Conservation (phyloP, 2,797 vertebrate genomes). For the Hafferia zeledoni region DNA sequence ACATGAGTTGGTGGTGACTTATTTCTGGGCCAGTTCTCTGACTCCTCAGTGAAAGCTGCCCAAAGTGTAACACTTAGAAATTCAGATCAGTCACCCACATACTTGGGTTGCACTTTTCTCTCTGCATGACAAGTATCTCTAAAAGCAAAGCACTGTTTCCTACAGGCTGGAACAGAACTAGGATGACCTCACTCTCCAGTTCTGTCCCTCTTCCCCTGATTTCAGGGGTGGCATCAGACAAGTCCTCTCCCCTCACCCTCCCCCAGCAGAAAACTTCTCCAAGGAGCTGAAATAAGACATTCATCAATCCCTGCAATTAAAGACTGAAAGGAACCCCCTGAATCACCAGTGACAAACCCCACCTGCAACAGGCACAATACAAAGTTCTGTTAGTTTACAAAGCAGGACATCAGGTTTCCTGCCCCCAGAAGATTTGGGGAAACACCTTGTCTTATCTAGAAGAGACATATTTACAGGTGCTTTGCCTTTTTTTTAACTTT, state of each 20-base stretch:
- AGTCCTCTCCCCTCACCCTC: not conserved
- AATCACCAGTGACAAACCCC: not conserved
- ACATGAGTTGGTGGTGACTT: not conserved
- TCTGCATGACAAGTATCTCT: not conserved
- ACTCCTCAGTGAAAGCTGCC: not conserved
- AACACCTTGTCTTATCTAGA: not conserved
- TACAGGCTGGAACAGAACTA: not conserved
- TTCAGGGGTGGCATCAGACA: not conserved
- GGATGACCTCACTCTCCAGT: not conserved
- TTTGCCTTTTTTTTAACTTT: not conserved
- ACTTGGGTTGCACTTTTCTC: not conserved
- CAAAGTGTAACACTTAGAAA: not conserved
- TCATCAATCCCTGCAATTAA: not conserved
- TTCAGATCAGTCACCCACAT: not conserved
- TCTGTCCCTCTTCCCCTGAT: not conserved
- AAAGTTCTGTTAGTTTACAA: not conserved
- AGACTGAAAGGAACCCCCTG: not conserved
- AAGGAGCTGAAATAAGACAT: not conserved
- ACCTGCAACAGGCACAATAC: not conserved
- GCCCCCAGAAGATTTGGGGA: not conserved
- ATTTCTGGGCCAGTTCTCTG: not conserved
- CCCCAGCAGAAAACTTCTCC: not conserved
- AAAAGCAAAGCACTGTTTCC: not conserved
- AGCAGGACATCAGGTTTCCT: not conserved
- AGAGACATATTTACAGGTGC: not conserved